A percentile compares a stretch with the other conserved stretches of the same genome.
These are phyloP conservation scores for Melanotaenia pygmaea DNA, from an alignment of 2,797 vertebrate species.

Conservation along the genomic window DNA sequence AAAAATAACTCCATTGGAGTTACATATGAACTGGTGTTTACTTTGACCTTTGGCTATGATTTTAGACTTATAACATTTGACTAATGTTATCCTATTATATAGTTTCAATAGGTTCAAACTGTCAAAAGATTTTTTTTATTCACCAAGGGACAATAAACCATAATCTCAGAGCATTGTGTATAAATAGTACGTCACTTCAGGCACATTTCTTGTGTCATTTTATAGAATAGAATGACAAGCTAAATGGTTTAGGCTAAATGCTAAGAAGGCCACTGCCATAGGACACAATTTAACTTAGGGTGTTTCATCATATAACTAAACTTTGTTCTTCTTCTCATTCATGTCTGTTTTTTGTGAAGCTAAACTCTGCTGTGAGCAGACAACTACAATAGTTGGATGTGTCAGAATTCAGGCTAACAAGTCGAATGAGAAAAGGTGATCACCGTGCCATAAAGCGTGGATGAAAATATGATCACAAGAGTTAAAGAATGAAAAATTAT, in stretches of 20 bases:
- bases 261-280: neutral
- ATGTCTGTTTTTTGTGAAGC: neutral
- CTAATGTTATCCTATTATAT: slow-evolving; percentile 10
- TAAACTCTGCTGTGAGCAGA: neutral
- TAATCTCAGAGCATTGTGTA: slow-evolving; percentile 1
- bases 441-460: neutral
- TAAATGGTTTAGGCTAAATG: neutral
- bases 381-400: neutral
- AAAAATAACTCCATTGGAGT: slow-evolving; percentile 6
- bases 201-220: slow-evolving; percentile 2
- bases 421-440: slow-evolving; percentile 9
- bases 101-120: neutral
- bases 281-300: neutral
- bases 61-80: neutral
- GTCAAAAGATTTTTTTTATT: slow-evolving; percentile 11
- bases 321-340: neutral
- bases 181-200: neutral
- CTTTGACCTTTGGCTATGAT: slow-evolving; percentile 27
- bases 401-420: slow-evolving; percentile 4
- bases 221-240: neutral
- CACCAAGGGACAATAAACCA: neutral
- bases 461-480: slow-evolving; percentile 6
- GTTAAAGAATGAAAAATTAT: slow-evolving; percentile 10
- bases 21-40: slow-evolving; percentile 19
- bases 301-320: neutral